Base-by-base conservation (phyloP, 2,113 vertebrate genomes). In the Ptyas mucosa region DNA sequence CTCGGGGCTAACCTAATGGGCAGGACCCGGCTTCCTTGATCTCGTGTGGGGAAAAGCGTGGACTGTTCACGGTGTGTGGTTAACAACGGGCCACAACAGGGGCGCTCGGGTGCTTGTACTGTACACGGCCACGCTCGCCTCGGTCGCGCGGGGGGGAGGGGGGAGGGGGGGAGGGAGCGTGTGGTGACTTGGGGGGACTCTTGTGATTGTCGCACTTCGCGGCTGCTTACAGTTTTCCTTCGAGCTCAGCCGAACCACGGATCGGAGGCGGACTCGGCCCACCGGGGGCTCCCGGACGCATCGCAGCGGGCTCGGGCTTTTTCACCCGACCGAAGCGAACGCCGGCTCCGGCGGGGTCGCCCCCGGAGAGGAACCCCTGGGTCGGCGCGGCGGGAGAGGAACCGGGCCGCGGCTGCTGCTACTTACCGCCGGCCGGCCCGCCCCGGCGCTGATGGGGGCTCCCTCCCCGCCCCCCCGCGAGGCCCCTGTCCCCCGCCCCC, bases 31-130 rank as follows among this genome's bases (percentile, higher is more conserved):
- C 21, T n/a, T 6, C 0, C 14, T 53, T 94, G 94, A 53, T 49
- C 51, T 89, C 89, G 87, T 43, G 53, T 89, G 93, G 96, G 95
- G 94, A 93, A 96, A 94, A 94, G 24, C 94, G 96, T 93, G 95
- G 94, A 96, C 94, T 96, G 97, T 96, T 96, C 89, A 49, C 93
- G 92, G 86, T 94, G 95, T 95, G 96, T 96, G 97, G 95, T 92
- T 93, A 87, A 96, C 95, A 95, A 95, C 93, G 95, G 93, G 91
- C 94, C 93, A 95, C 81, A 61, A 91, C 8, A 8, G 55, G 53
- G 89, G 89, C 89, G 93, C 94, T 91, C 93, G 96, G 90, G 97
- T 97, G 97, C 97, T 97, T 97, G 52, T 85, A 97, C 97, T 94
- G 96, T 97, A 96, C 91, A 64, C 95, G 93, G 90, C 93, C 92